Evolutionary conservation across 1,140 invertebrate genomes (phyloP), one percentile per base, ranked within the genome.

Genomic region (Leguminivora glycinivorella): DNA sequence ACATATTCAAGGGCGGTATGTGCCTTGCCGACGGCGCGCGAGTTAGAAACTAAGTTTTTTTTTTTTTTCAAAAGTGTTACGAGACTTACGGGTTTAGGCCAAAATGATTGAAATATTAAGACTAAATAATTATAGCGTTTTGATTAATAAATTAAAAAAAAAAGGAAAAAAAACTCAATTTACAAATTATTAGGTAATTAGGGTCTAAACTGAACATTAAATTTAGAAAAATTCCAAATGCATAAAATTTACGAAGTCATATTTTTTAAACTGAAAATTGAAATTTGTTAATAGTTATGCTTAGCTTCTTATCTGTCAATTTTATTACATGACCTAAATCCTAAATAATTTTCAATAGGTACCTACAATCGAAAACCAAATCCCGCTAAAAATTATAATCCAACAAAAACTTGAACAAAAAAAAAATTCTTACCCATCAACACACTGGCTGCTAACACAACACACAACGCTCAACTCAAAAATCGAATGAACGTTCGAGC

Each of bases 381-480:
- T 47, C 2, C 34, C 6, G 34, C 34, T 12, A 12, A 38, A 38
- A 1, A 38, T 38, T 38, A n/a, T n/a, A n/a, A n/a, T 38, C 14
- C 34, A 38, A 9, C 14, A 38, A 38, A 38, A 12, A 0, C 10
- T 2, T 52, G 6, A 10, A 52, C 4, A n/a, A 22, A 52, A 19
- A 52, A 52, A 22, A 52, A 6, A 58, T 17, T 31, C 58, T 63
- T 29, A 63, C 58, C 58, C 58, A 4, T 29, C 58, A 17, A 26
- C n/a, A 63, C 58, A 63, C 58, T 63, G 26, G 58, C 58, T 17
- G 26, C n/a, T 17, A 26, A 0, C 56, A 58, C 47, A 58, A 63
- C 58, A 29, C 58, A 60, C 24, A 26, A 25, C 56, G 25, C 0
- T 29, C 24, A 63, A 63, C 26, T 31, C 26, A 29, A 63, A 63